A percentile compares a stretch with the other conserved stretches of the same genome.
These are phyloP conservation scores for Cariama cristata DNA, from an alignment of 2,113 vertebrate species.

Conservation along the genomic window DNA sequence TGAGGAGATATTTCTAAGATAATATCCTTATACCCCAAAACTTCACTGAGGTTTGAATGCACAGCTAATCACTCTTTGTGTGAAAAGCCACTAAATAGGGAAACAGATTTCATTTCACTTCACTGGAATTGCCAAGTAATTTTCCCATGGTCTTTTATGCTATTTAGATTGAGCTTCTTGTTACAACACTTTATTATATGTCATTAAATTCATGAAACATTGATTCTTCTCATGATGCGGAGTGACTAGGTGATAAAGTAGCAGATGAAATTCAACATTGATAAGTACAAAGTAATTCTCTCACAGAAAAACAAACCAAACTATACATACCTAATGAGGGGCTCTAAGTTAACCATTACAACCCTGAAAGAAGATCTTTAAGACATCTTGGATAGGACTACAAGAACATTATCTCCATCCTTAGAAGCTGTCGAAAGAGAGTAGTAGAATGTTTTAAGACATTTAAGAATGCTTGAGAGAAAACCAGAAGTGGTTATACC, in stretches of 20 bases:
- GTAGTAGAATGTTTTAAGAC: background rate
- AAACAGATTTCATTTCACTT: background rate
- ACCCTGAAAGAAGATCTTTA: background rate
- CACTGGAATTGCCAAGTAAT: background rate
- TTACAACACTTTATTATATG: background rate
- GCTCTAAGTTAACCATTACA: background rate
- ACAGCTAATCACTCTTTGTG: background rate
- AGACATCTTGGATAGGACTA: background rate
- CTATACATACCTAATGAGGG: background rate
- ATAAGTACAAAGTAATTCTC: background rate
- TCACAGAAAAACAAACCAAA: background rate
- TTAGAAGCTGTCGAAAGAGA: background rate
- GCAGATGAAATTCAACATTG: background rate
- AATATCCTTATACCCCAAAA: background rate
- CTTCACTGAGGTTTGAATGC: background rate
- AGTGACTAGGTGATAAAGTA: slow-evolving; percentile 12
- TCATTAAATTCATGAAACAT: slow-evolving; percentile 38
- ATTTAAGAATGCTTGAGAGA: background rate
- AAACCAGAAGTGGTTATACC: background rate
- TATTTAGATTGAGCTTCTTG: slow-evolving; percentile 8
- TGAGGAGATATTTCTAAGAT: background rate
- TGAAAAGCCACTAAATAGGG: background rate
- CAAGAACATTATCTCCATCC: background rate
- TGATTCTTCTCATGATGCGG: slow-evolving; percentile 13
- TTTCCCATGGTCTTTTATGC: background rate